Conservation (phyloP, 2,888 invertebrate genomes). For the Diploptera punctata region DNA sequence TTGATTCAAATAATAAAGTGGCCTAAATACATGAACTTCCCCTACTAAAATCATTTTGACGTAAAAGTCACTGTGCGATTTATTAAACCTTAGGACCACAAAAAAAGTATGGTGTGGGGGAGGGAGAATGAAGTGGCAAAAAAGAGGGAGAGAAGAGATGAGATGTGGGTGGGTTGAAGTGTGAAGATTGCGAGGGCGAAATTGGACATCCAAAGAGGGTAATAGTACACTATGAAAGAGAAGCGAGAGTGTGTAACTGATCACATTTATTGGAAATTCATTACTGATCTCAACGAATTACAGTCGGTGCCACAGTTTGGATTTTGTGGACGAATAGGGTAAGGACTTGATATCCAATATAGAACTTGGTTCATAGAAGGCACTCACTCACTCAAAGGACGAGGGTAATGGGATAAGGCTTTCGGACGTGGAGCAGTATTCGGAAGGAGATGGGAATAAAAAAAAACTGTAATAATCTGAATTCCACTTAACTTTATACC, state of each 20-base stretch:
- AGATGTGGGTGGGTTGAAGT: background rate
- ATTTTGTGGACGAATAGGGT: background rate
- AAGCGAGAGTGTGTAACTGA: background rate
- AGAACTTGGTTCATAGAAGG: background rate
- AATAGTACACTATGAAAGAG: background rate
- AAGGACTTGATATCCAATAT: background rate
- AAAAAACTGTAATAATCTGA: too few species aligned
- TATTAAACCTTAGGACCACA: background rate
- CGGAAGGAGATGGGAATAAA: too few species aligned
- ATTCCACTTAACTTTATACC: too few species aligned
- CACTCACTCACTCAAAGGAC: too few species aligned
- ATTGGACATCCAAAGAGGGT: background rate
- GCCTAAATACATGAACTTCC: too few species aligned
- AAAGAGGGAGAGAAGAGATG: background rate
- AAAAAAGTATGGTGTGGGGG: background rate
- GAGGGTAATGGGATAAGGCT: too few species aligned
- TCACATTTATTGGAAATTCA: conserved; percentile 35
- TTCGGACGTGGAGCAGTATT: too few species aligned
- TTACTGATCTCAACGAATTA: conserved; percentile 29
- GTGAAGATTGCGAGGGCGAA: background rate
- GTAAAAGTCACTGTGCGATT: conserved; percentile 12
- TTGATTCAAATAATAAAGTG: too few species aligned
- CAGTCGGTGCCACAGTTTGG: background rate
- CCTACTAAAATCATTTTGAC: background rate
- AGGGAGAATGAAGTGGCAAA: background rate